phyloP scores from a whole-genome alignment of 2,888 invertebrate species.

The Lepidochitona cinerea region DNA sequence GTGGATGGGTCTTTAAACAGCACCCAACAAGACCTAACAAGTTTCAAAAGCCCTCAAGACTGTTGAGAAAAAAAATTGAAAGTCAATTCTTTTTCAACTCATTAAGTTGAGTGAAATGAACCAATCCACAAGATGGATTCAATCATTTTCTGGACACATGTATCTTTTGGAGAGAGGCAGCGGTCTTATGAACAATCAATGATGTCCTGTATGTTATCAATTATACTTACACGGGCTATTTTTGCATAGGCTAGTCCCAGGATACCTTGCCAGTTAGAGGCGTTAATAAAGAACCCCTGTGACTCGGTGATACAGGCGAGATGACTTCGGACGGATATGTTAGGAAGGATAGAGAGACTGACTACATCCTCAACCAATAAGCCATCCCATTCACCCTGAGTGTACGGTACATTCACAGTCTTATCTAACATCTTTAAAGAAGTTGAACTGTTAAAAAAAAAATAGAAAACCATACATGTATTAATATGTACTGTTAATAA shows the following conservation, averaged over 20 bases:
- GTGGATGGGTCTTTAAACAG: too few relatives aligned
- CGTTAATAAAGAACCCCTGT: conserved; percentile 76
- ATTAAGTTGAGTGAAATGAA: too few relatives aligned
- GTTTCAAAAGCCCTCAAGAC: too few relatives aligned
- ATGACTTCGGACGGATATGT: conserved; percentile 70
- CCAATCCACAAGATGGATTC: too few relatives aligned
- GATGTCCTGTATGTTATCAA: too few relatives aligned
- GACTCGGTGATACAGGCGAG: conserved; percentile 76
- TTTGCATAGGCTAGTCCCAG: conserved; percentile 75
- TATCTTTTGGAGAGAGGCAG: too few relatives aligned
- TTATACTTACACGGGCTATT: conserved; percentile 57
- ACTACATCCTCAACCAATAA: conserved; percentile 74
- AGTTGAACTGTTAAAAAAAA: conserved; percentile 62
- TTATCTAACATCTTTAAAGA: conserved; percentile 65
- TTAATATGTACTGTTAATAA: not conserved
- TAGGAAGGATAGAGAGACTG: conserved; percentile 68
- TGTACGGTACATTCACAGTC: conserved; percentile 73
- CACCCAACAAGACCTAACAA: too few relatives aligned
- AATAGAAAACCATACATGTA: not conserved
- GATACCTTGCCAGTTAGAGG: conserved; percentile 78
- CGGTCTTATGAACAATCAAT: too few relatives aligned
- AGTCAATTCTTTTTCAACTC: too few relatives aligned
- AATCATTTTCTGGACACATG: too few relatives aligned
- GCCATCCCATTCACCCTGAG: conserved; percentile 76
- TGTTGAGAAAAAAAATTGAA: too few relatives aligned